Evolutionary conservation across 2,888 invertebrate species (phyloP), one percentile per base, ranked within the genome.

Genomic region (Sphinx pinastri): DNA sequence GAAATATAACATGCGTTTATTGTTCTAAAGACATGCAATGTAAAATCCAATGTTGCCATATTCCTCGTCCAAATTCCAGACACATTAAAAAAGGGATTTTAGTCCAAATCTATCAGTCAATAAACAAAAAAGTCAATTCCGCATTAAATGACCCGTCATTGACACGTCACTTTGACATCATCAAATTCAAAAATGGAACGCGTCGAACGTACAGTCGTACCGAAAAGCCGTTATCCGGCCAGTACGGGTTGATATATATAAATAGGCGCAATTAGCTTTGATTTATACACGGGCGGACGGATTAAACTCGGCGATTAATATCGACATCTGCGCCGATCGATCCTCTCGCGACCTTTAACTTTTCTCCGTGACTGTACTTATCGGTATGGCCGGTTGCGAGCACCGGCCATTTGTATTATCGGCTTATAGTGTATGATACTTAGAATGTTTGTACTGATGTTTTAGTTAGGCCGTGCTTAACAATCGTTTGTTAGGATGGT

Each of bases 291-390:
- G 83, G 88, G 82, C 84, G 84, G 88, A 82, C 84, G 89, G 90
- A 89, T 90, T 91, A 88, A 89, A 90, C 86, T 87, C 87, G 79
- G 80, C 91, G 89, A 92, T 92, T 92, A 91, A 90, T 91, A 86
- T 84, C 86, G 89, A 90, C 90, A 91, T 91, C 90, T 91, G 89
- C 84, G 86, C 82, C 90, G 84, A 91, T 90, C 92, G 88, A 91
- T 91, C 90, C 83, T 84, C 77, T 74, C 78, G 75, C 85, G 91
- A 91, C 91, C 92, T 92, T 91, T 90, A 84, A 87, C 89, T 90
- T 87, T 84, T 81, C 89, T 88, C 84, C 89, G 88, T 87, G 90
- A 89, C 88, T 90, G 85, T 88, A 88, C 89, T 86, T 87, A 85
- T 83, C 80, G 80, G 59, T 25, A 60, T 52, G 60, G 60, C 51